Percentiles rank a stretch among this genome's conserved stretches.
phyloP scores from a whole-genome alignment of 2,797 vertebrate genomes.

The Hoplostethus mediterraneus region DNA sequence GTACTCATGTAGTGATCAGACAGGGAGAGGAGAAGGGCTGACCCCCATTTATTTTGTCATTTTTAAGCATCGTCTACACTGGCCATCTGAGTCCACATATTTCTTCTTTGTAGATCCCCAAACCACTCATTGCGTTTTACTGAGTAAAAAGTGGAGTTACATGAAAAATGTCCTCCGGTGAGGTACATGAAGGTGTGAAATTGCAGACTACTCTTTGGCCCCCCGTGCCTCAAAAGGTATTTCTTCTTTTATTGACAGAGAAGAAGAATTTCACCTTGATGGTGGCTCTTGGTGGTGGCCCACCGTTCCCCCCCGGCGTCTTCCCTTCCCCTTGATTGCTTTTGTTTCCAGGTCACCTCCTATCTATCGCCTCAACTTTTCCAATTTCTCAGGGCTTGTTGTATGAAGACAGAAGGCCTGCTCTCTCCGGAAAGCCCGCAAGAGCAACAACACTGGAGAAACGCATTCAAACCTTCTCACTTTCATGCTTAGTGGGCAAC shows the following conservation, averaged over 20 bases:
- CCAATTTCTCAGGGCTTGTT: slow-evolving; percentile 89
- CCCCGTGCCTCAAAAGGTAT: slow-evolving; percentile 73
- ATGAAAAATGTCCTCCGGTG: slow-evolving; percentile 72
- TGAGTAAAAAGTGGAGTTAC: slow-evolving; percentile 38
- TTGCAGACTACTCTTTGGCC: slow-evolving; percentile 76
- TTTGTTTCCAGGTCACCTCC: slow-evolving; percentile 88
- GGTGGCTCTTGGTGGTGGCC: slow-evolving; percentile 51
- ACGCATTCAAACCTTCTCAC: slow-evolving; percentile 41
- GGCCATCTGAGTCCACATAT: neutral
- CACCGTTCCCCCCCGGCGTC: slow-evolving; percentile 42
- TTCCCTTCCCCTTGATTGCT: slow-evolving; percentile 82
- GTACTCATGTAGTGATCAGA: slow-evolving; percentile 86
- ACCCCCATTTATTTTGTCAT: slow-evolving; percentile 55
- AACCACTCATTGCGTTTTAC: slow-evolving; percentile 18
- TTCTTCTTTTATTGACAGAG: slow-evolving; percentile 83
- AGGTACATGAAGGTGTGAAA: slow-evolving; percentile 79
- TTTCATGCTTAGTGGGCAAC: slow-evolving; percentile 69
- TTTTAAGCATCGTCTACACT: slow-evolving; percentile 7
- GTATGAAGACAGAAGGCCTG: slow-evolving; percentile 82
- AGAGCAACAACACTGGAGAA: slow-evolving; percentile 55
- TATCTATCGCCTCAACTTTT: slow-evolving; percentile 87
- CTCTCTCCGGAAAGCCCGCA: slow-evolving; percentile 42
- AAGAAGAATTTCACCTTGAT: slow-evolving; percentile 74
- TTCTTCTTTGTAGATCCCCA: neutral
- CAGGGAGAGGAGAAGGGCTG: slow-evolving; percentile 14